Conservation (phyloP, 2,113 vertebrate species). For the Megaceryle torquata region DNA sequence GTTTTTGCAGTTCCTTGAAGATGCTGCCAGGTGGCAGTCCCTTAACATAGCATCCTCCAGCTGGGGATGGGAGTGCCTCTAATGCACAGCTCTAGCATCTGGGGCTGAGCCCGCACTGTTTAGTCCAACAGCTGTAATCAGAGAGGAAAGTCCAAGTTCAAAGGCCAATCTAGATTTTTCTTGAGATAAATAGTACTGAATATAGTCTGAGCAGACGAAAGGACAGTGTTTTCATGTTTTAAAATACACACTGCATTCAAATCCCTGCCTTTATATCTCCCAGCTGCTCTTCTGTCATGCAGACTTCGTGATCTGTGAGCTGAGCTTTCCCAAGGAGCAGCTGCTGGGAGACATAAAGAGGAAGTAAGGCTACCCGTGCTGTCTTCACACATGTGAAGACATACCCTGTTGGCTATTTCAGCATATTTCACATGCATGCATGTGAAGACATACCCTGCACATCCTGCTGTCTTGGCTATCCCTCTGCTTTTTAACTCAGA, state of each 20-base stretch:
- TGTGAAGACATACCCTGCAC: fast-evolving
- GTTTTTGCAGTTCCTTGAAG: background rate
- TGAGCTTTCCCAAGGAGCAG: background rate
- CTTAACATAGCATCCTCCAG: background rate
- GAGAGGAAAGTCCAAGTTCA: background rate
- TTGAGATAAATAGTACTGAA: background rate
- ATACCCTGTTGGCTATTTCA: too few relatives aligned
- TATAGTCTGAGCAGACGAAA: background rate
- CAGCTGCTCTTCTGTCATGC: constrained; percentile 10
- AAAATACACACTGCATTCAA: background rate
- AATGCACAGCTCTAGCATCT: background rate
- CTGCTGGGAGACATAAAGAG: background rate
- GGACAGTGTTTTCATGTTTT: background rate
- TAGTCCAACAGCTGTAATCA: background rate
- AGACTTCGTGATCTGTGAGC: background rate
- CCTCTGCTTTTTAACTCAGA: background rate
- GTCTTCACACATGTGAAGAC: background rate
- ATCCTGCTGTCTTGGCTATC: background rate
- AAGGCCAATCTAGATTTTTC: background rate
- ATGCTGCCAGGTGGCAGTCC: constrained; percentile 71
- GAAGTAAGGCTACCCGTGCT: background rate
- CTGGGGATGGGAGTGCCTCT: background rate
- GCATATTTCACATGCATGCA: too few relatives aligned
- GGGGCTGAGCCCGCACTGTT: background rate
- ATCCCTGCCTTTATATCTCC: background rate